Conservation (phyloP, 1,140 invertebrate genomes). For the Hestina assimilis region DNA sequence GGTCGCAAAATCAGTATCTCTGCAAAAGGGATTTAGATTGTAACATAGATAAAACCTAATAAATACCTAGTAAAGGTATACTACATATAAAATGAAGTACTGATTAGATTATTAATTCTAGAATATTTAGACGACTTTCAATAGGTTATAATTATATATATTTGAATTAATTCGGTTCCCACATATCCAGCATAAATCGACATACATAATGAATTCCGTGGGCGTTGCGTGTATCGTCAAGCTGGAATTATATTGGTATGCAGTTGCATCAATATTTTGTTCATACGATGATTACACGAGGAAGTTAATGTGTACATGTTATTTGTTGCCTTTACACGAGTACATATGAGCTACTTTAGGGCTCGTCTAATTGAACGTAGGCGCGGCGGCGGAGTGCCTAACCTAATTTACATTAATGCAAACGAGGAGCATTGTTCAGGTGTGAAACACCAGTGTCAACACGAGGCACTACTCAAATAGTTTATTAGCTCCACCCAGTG, state of each 20-base stretch:
- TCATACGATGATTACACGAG: conserved; percentile 41
- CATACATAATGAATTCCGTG: conserved; percentile 18
- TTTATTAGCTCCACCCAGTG: conserved; percentile 74
- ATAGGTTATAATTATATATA: not conserved
- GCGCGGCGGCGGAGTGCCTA: conserved; percentile 67
- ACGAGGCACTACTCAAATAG: conserved; percentile 73
- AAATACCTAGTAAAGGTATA: no score
- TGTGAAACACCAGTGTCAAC: conserved; percentile 77
- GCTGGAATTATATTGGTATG: conserved; percentile 25
- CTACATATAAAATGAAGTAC: no score
- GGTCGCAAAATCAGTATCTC: no score
- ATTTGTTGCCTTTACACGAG: conserved; percentile 58
- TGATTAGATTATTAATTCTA: not conserved
- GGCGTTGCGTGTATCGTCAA: conserved; percentile 18
- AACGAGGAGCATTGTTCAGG: conserved; percentile 77
- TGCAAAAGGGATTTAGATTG: no score
- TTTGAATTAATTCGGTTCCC: conserved; percentile 10
- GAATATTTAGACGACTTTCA: not conserved
- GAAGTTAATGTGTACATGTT: conserved; percentile 55
- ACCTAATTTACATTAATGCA: conserved; percentile 78
- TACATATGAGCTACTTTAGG: conserved; percentile 66
- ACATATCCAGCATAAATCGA: conserved; percentile 14
- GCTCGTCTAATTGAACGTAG: conserved; percentile 72
- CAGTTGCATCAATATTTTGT: conserved; percentile 31
- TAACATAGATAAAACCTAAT: no score